Conservation (phyloP, 2,888 invertebrate genomes). For the Ophion obscuratus region DNA sequence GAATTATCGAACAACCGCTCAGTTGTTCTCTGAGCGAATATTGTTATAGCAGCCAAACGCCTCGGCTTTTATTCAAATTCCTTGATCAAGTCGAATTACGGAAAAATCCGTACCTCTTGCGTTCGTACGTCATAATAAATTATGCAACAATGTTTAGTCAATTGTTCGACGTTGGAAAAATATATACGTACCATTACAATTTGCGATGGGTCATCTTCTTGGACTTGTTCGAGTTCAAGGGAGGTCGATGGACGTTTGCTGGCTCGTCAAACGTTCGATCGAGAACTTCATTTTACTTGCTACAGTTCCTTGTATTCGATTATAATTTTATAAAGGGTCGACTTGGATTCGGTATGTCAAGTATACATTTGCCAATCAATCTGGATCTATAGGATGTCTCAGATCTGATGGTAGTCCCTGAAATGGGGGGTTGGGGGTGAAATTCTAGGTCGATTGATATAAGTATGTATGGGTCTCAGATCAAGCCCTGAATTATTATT, state of each 20-base stretch:
- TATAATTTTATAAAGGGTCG: neutral
- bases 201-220: neutral
- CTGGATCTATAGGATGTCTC: no score
- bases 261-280: neutral
- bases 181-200: neutral
- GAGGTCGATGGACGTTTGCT: neutral
- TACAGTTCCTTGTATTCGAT: neutral
- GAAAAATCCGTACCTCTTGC: neutral
- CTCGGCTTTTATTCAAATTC: constrained; percentile 2
- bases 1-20: neutral
- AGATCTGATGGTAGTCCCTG: no score
- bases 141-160: neutral
- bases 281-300: neutral
- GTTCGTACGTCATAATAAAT: constrained; percentile 5
- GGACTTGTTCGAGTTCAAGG: neutral
- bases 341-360: neutral
- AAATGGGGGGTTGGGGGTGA: no score
- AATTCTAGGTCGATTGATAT: no score
- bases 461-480: no score
- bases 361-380: neutral
- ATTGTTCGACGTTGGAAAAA: neutral
- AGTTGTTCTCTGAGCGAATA: neutral
- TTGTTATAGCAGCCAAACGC: neutral
- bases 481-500: no score
- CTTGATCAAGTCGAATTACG: neutral